Base-by-base conservation (phyloP, 2,888 invertebrate genomes). In the Plebejus anna region DNA sequence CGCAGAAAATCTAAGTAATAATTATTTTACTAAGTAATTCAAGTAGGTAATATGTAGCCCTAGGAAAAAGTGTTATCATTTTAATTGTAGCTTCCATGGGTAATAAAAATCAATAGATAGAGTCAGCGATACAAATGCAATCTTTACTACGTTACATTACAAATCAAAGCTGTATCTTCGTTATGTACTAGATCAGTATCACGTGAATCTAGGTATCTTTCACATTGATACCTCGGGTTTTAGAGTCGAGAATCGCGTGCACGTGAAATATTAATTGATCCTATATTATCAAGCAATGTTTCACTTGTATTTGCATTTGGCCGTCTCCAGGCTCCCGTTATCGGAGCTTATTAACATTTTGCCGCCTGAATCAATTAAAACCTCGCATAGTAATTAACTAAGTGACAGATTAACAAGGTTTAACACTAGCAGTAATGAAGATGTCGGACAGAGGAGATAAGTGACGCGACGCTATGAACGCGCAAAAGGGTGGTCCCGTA, bases 391-490 rank as follows among this genome's bases (percentile, higher is more conserved):
- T 91, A 90, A 93, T 92, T 90, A 92, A 90, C 87, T 82, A 84
- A 86, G 87, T 90, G 92, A 91, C 91, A 89, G 87, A 87, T 90
- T 88, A 89, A 93, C 93, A 91, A 89, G 93, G 89, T 91, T 92
- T 90, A 91, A 93, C 93, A 92, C 92, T 93, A 84, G 83, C 87
- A 83, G 88, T 92, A 92, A 93, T 93, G 93, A 92, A 93, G 93
- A 91, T 87, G 92, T 93, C 84, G 87, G 86, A 86, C 87, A 84
- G 83, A 82, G 77, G 82, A 81, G 89, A 88, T 86, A 86, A 84
- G 80, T 55, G 76, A 77, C 72, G 82, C 81, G 83, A 85, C 80
- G 83, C 84, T 85, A 86, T 85, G 83, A 84, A 85, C 85, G 81
- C 81, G 79, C 78, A 73, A 79, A 81, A 80, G 85, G 87, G 88